Base-by-base conservation (phyloP, 2,888 invertebrate genomes). In the Leptogaster cylindrica region DNA sequence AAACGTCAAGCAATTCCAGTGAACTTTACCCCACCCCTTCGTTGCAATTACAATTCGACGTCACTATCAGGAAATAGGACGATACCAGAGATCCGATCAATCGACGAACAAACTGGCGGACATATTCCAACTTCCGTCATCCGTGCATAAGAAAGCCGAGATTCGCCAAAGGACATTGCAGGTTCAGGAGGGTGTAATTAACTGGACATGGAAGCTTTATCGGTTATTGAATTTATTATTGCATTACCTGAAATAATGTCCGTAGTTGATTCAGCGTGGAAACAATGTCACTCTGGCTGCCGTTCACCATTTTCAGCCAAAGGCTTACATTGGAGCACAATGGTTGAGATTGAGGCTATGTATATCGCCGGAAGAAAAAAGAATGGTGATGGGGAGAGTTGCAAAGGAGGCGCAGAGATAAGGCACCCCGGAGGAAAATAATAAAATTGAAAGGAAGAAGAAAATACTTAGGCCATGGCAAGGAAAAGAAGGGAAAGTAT, bases 211-310 rank as follows among this genome's bases (percentile, higher is more conserved):
- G 63, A 65, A 52, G 58, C 48, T 55, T 48, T 65, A 61, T 39
- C 55, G 61, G 68, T 68, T 68, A 68, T 68, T 63, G 66, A 68
- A 68, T 68, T 51, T 65, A 65, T 68, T 68, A 68, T 68, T 68
- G 58, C 39, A 68, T 68, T 68, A 65, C 68, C 64, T 64, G 65
- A 46, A 41, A 65, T 68, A 65, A 68, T 68, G 58, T 65, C 65
- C 65, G 58, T 61, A 65, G 68, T 44, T 68, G 65, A 68, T 68
- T 68, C 68, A 68, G 58, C 65, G 68, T 68, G 64, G 68, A 68
- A 65, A 64, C 55, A 68, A 65, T 68, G 64, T 68, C 65, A 68
- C 33, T 55, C 65, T 55, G 55, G 46, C 39, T 65, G 23, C 28
- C 27, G 48, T 31, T 14, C 12, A 8, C 33, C 51, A 12, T 36